Evolutionary conservation across 1,140 invertebrate species (phyloP).

Genomic region (Scaptomyza montana): DNA sequence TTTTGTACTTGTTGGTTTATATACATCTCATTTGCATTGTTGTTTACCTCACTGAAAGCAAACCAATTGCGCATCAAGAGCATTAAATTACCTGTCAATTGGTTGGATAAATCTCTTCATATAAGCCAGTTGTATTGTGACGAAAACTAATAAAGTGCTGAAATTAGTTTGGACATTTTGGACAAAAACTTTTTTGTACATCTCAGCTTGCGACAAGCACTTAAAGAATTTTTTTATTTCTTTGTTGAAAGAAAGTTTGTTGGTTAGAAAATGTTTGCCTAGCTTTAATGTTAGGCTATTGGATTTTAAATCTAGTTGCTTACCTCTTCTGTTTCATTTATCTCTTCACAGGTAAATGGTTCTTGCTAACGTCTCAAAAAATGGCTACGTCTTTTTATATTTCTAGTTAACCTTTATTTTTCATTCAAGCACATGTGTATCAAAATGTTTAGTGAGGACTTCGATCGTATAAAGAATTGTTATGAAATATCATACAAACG

Average conservation of each 20-base stretch:
- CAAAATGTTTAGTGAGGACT: too few relatives aligned
- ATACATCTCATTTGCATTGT: background rate
- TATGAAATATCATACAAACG: too few relatives aligned
- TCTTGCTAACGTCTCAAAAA: background rate
- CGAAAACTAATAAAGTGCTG: background rate
- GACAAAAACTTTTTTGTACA: background rate
- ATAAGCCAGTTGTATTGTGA: background rate
- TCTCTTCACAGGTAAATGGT: background rate
- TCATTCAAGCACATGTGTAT: too few relatives aligned
- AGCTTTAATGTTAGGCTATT: too few relatives aligned
- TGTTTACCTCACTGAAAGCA: background rate
- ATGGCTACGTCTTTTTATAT: too few relatives aligned
- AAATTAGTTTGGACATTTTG: background rate
- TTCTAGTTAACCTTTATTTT: too few relatives aligned
- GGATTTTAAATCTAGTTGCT: too few relatives aligned
- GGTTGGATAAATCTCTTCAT: background rate
- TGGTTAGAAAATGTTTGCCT: too few relatives aligned
- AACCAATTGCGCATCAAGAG: conserved; percentile 1
- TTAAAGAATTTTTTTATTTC: background rate
- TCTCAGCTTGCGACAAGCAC: background rate
- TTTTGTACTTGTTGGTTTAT: background rate
- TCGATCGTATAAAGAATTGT: too few relatives aligned
- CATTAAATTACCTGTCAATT: conserved; percentile 26
- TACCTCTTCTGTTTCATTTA: background rate
- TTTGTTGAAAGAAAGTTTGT: background rate